A percentile compares a stretch with the other conserved stretches of the same genome.
Evolutionary conservation across 2,113 vertebrate species (phyloP).

Genomic region (Channa argus): DNA sequence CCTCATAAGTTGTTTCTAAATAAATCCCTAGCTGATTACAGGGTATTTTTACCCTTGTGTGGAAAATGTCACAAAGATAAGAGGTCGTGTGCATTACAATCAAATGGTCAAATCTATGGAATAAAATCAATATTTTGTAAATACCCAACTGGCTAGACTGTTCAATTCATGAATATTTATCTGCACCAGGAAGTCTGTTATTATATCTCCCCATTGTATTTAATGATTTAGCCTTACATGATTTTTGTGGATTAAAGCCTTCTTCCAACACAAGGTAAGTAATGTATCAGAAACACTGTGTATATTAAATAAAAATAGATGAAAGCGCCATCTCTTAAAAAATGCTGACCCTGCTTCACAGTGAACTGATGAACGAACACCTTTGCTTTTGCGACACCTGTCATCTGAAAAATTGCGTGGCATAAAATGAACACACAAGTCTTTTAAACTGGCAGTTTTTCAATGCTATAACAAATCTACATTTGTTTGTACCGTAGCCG

Average conservation of each 20-base stretch:
- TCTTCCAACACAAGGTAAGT: background rate
- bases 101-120: background rate
- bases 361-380: background rate
- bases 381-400: background rate
- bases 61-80: background rate
- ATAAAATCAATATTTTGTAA: background rate
- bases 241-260: background rate
- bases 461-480: background rate
- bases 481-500: no score
- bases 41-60: background rate
- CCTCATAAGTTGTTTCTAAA: background rate
- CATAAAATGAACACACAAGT: background rate
- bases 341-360: background rate
- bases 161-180: slow-evolving; percentile 4
- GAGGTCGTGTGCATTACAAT: background rate
- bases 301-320: background rate
- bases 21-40: background rate
- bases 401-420: background rate
- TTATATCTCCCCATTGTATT: background rate
- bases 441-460: background rate
- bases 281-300: background rate
- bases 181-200: background rate
- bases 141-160: background rate
- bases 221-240: background rate
- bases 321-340: background rate